These are phyloP conservation scores for Argyrosomus regius DNA, from an alignment of 2,797 vertebrate genomes.

Conservation along the genomic window DNA sequence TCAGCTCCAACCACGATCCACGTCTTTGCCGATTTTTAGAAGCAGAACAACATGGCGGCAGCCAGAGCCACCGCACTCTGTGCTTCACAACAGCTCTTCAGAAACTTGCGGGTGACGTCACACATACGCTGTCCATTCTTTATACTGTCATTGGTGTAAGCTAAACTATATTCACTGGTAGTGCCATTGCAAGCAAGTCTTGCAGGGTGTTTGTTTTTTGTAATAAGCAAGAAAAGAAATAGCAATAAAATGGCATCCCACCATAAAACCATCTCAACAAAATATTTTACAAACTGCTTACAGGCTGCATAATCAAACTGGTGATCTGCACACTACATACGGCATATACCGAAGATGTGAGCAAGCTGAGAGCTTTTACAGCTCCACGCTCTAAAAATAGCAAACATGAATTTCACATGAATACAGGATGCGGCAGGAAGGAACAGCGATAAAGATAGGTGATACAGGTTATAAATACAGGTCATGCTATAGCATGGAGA, in stretches of 20 bases:
- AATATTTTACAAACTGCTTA: background rate
- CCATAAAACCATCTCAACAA: background rate
- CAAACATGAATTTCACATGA: conserved; percentile 32
- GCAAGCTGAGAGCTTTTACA: conserved; percentile 4
- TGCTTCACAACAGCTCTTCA: too few species aligned
- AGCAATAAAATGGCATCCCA: background rate
- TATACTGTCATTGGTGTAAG: too few species aligned
- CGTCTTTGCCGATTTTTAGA: too few species aligned
- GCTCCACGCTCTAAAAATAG: conserved; percentile 47
- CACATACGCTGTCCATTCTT: too few species aligned
- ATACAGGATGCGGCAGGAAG: conserved; percentile 18
- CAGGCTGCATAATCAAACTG: background rate
- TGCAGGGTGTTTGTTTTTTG: background rate
- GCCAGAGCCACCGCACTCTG: too few species aligned
- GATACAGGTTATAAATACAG: too few species aligned
- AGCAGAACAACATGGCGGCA: too few species aligned
- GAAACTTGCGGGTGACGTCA: too few species aligned
- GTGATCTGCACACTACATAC: background rate
- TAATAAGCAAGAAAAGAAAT: background rate
- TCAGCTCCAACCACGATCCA: too few species aligned
- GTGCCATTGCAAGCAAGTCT: background rate
- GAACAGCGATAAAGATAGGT: background rate
- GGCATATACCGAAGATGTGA: background rate
- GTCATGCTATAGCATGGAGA: background rate
- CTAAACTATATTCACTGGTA: too few species aligned